Evolutionary conservation across 2,888 invertebrate species (phyloP).

Genomic region (Scaeva pyrastri): DNA sequence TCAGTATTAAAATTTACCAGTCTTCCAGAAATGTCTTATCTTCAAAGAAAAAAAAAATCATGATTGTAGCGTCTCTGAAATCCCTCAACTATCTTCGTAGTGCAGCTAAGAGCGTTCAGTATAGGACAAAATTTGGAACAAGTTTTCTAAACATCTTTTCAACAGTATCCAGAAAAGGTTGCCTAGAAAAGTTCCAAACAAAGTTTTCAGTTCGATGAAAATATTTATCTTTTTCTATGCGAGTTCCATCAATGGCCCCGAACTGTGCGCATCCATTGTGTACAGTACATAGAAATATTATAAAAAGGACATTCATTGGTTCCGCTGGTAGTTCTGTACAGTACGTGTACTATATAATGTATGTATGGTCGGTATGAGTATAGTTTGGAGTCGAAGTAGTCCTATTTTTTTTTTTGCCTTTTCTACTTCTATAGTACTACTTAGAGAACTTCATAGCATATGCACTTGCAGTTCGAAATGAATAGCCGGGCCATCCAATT

Average conservation of each 20-base stretch:
- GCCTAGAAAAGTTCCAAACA: no score
- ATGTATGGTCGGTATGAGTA: neutral
- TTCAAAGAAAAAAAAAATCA: no score
- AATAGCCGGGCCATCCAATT: constrained; percentile 56
- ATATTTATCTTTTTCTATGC: neutral
- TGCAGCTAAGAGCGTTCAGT: no score
- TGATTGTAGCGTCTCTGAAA: no score
- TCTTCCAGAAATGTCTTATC: no score
- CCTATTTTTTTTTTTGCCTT: constrained; percentile 2
- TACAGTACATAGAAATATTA: constrained; percentile 18
- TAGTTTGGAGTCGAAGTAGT: constrained; percentile 30
- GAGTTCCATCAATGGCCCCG: neutral
- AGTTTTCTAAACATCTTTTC: no score
- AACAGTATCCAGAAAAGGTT: no score
- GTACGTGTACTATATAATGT: no score
- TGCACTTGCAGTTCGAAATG: constrained; percentile 28
- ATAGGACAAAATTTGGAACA: no score
- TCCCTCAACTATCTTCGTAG: no score
- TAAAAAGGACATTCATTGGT: constrained; percentile 58
- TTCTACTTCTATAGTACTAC: neutral
- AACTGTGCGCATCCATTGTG: constrained; percentile 1
- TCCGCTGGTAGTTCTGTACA: constrained; percentile 9
- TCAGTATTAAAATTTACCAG: no score
- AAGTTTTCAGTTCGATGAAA: neutral
- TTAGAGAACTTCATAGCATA: neutral